Percentiles rank a stretch among this genome's conserved stretches.
These are phyloP conservation scores for Morone saxatilis DNA, from an alignment of 2,113 vertebrate genomes.

Conservation along the genomic window DNA sequence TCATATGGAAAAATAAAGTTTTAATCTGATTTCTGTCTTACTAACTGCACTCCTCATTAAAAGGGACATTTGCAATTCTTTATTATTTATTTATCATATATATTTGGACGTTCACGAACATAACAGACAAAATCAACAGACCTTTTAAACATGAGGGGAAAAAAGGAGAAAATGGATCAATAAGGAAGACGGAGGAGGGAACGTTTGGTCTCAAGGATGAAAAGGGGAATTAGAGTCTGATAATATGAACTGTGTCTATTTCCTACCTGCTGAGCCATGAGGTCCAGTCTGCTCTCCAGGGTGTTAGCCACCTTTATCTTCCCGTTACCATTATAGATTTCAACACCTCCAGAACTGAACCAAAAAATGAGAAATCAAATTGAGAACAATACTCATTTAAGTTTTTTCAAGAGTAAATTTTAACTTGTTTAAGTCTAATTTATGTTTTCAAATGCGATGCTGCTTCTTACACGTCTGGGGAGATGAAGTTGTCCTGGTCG, in stretches of 20 bases:
- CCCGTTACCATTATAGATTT: constrained; percentile 91
- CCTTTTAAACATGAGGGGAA: neutral
- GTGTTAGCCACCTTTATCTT: constrained; percentile 99
- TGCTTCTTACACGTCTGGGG: constrained; percentile 92
- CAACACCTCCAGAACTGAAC: constrained; percentile 93
- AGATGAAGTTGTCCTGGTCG: constrained; percentile 92
- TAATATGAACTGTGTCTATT: neutral
- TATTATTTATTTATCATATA: too few species aligned
- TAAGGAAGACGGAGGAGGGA: too few species aligned
- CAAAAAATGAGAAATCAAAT: neutral
- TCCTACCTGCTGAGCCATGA: constrained; percentile 96
- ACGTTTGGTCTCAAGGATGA: neutral
- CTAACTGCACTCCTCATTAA: too few species aligned
- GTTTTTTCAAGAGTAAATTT: neutral
- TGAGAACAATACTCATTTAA: neutral
- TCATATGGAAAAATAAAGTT: too few species aligned
- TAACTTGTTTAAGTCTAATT: neutral
- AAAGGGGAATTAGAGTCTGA: neutral
- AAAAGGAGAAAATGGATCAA: neutral
- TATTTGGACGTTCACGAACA: too few species aligned
- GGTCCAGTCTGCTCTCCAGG: constrained; percentile 96
- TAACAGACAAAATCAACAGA: neutral
- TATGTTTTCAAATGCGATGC: neutral
- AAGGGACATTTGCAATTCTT: too few species aligned
- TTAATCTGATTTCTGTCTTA: too few species aligned